These are phyloP conservation scores for Carassius auratus DNA, from an alignment of 2,113 vertebrate genomes.

Conservation along the genomic window DNA sequence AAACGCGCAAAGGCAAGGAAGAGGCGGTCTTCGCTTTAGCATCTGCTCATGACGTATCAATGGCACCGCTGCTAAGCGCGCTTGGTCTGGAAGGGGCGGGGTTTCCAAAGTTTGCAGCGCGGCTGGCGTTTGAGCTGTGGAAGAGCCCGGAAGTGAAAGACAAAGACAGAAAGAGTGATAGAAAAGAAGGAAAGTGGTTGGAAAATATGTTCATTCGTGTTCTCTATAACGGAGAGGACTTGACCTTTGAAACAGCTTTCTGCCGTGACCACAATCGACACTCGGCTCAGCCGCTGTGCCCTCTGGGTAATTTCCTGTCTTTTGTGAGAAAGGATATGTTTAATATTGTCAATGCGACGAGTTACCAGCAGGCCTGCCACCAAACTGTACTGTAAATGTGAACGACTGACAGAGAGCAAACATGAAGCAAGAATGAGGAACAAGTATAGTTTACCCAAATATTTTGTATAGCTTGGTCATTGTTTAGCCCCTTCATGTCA, in stretches of 20 bases:
- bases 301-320: slow-evolving; percentile 85
- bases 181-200: slow-evolving; percentile 64
- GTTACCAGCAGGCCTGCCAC: slow-evolving; percentile 90
- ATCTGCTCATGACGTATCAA: slow-evolving; percentile 92
- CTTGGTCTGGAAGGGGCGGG: slow-evolving; percentile 86
- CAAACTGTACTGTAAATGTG: slow-evolving; percentile 63
- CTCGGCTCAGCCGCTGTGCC: slow-evolving; percentile 84
- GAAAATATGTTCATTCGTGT: slow-evolving; percentile 83
- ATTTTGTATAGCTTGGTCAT: not conserved
- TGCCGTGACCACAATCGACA: slow-evolving; percentile 80
- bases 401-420: not conserved
- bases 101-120: slow-evolving; percentile 92
- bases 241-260: slow-evolving; percentile 92
- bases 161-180: slow-evolving; percentile 42
- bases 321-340: slow-evolving; percentile 94
- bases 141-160: slow-evolving; percentile 69
- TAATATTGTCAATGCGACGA: slow-evolving; percentile 81
- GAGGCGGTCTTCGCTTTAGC: slow-evolving; percentile 83
- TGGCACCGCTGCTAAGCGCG: slow-evolving; percentile 93
- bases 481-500: not conserved
- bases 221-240: slow-evolving; percentile 91
- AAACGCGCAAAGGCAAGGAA: slow-evolving; percentile 60
- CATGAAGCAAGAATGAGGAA: not conserved
- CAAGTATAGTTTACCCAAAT: not conserved
- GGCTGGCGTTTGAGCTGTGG: slow-evolving; percentile 95